Evolutionary conservation across 2,888 invertebrate genomes (phyloP).

Genomic region (Hylaea fasciaria): DNA sequence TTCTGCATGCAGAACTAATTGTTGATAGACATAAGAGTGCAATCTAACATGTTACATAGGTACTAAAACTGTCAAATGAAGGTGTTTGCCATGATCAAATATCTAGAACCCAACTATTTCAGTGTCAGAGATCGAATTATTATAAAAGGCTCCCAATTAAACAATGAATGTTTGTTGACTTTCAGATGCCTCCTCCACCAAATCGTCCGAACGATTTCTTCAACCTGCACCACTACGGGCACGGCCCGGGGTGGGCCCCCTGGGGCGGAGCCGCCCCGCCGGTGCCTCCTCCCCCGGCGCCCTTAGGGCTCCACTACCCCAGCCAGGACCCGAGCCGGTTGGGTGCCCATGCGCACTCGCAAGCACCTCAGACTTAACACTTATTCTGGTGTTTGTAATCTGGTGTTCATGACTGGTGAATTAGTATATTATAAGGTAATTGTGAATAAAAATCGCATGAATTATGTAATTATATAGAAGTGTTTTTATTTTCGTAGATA

Average conservation of each 20-base stretch:
- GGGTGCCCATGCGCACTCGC: conserved; percentile 87
- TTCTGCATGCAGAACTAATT: too few species aligned
- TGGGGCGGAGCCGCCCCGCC: conserved; percentile 52
- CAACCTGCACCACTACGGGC: conserved; percentile 82
- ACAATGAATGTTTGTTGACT: not conserved
- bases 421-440: conserved; percentile 24
- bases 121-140: too few species aligned
- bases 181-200: conserved; percentile 76
- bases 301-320: conserved; percentile 93
- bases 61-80: too few species aligned
- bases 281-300: conserved; percentile 75
- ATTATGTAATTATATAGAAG: conserved; percentile 2
- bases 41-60: too few species aligned
- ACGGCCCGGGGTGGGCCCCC: conserved; percentile 56
- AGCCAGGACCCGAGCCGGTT: conserved; percentile 98
- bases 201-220: conserved; percentile 87
- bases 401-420: conserved; percentile 6
- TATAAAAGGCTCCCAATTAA: not conserved
- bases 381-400: not conserved
- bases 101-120: too few species aligned
- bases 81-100: too few species aligned
- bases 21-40: too few species aligned
- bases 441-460: conserved; percentile 29
- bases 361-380: conserved; percentile 68
- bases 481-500: too few species aligned